Percentiles rank a stretch among this genome's conserved stretches.
Evolutionary conservation across 2,888 invertebrate genomes (phyloP).

Genomic region (Spicauda simplicius): DNA sequence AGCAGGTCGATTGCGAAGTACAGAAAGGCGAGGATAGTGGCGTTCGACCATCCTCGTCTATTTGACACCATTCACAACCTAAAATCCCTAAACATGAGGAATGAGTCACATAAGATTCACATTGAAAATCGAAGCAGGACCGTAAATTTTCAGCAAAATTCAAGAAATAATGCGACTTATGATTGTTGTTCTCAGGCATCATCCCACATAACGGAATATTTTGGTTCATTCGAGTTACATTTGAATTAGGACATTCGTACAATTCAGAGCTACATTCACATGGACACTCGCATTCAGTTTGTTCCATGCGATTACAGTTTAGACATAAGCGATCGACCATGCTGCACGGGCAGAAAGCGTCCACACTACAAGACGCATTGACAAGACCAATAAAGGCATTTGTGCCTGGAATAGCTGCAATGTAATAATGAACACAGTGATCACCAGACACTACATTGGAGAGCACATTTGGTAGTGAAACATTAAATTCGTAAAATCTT

Average conservation of each 20-base stretch:
- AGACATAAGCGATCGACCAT: slow-evolving; percentile 94
- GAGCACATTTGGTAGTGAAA: slow-evolving; percentile 89
- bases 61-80: slow-evolving; percentile 96
- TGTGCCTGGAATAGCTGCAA: slow-evolving; percentile 92
- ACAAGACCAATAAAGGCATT: slow-evolving; percentile 95
- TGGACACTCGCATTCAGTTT: slow-evolving; percentile 97
- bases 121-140: slow-evolving; percentile 88
- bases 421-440: slow-evolving; percentile 94
- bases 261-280: slow-evolving; percentile 91
- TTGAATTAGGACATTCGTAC: slow-evolving; percentile 68
- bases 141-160: slow-evolving; percentile 84
- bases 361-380: slow-evolving; percentile 93
- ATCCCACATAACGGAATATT: slow-evolving; percentile 75
- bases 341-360: slow-evolving; percentile 96
- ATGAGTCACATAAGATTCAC: slow-evolving; percentile 87
- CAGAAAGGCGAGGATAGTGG: slow-evolving; percentile 90
- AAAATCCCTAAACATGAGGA: slow-evolving; percentile 89
- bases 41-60: slow-evolving; percentile 90
- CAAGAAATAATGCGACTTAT: slow-evolving; percentile 78
- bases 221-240: slow-evolving; percentile 59
- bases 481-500: slow-evolving; percentile 93
- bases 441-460: slow-evolving; percentile 95
- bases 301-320: slow-evolving; percentile 97
- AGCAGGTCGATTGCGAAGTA: slow-evolving; percentile 91
- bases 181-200: slow-evolving; percentile 77